A percentile compares a stretch with the other conserved stretches of the same genome.
These are phyloP conservation scores for Gryllus longicercus DNA, from an alignment of 2,888 invertebrate species.

Conservation along the genomic window DNA sequence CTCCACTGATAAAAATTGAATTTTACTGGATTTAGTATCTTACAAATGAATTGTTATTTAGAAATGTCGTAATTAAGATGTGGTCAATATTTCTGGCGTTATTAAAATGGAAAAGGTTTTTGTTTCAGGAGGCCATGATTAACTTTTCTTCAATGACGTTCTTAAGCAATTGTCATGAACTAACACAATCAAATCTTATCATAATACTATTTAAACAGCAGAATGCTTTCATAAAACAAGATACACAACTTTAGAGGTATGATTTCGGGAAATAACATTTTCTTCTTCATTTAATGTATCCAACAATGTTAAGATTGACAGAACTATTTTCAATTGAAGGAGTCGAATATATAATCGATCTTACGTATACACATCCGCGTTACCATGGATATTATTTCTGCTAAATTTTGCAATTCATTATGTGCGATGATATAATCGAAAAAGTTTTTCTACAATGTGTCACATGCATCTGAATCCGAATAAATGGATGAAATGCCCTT, in stretches of 20 bases:
- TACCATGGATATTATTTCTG: constrained; percentile 9
- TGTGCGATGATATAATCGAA: not conserved
- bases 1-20: too few relatives aligned
- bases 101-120: too few relatives aligned
- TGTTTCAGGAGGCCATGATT: not conserved
- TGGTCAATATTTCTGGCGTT: too few relatives aligned
- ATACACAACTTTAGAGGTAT: not conserved
- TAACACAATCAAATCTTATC: not conserved
- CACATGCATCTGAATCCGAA: not conserved
- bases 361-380: not conserved
- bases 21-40: too few relatives aligned
- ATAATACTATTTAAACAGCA: not conserved
- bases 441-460: not conserved
- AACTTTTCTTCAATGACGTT: not conserved
- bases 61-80: too few relatives aligned
- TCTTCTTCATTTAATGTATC: not conserved
- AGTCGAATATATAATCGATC: not conserved
- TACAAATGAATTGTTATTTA: too few relatives aligned
- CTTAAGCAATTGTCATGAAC: not conserved
- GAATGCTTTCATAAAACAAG: not conserved
- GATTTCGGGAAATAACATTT: not conserved
- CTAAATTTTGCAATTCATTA: not conserved
- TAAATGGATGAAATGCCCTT: constrained; percentile 10
- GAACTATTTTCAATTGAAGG: not conserved
- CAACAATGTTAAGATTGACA: not conserved